These are phyloP conservation scores for Propithecus coquereli DNA, from an alignment of 2,113 vertebrate species.

Conservation along the genomic window DNA sequence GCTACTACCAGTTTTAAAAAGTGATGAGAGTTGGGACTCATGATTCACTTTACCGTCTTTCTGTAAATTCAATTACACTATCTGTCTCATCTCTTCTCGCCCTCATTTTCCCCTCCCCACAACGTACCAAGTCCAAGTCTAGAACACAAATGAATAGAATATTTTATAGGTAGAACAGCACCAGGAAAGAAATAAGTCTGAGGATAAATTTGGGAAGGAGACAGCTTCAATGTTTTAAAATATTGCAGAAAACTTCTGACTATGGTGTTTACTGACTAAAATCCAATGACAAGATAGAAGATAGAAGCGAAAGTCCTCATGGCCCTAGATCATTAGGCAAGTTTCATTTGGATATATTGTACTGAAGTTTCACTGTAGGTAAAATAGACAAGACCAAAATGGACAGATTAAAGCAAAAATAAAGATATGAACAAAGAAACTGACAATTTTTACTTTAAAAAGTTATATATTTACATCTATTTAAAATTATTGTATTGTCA, in stretches of 20 bases:
- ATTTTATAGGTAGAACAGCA: neutral
- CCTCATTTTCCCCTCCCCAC: neutral
- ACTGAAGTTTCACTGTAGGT: neutral
- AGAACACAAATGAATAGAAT: neutral
- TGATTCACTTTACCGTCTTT: neutral
- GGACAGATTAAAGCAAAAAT: neutral
- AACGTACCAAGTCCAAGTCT: neutral
- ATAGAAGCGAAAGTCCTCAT: neutral
- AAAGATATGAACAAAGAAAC: neutral
- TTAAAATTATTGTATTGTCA: neutral
- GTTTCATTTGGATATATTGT: neutral
- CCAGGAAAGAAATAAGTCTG: neutral
- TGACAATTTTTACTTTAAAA: neutral
- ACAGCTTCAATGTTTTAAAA: neutral
- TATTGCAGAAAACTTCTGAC: neutral
- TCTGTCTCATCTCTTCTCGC: neutral
- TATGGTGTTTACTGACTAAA: neutral
- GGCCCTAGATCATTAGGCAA: neutral
- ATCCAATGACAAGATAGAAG: neutral
- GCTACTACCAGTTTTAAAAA: constrained; percentile 1
- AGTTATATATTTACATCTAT: neutral
- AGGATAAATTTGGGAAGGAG: neutral
- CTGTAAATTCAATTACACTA: neutral
- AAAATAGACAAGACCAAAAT: neutral
- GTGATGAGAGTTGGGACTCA: neutral